A percentile compares a stretch with the other conserved stretches of the same genome.
phyloP scores from a whole-genome alignment of 2,113 vertebrate species.

The Zeus faber region DNA sequence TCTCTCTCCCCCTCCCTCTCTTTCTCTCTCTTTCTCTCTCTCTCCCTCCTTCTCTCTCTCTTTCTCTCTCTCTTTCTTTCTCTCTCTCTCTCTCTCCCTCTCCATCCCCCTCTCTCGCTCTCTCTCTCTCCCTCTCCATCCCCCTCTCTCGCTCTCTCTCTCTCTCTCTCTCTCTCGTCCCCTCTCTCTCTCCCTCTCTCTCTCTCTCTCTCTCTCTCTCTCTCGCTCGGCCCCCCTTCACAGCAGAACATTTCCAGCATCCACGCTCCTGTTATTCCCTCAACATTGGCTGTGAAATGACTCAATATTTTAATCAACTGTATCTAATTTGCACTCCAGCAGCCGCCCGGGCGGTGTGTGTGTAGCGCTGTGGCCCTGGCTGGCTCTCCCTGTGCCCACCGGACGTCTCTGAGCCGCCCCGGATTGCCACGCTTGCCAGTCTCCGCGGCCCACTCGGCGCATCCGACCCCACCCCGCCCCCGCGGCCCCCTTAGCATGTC shows the following conservation, averaged over 20 bases:
- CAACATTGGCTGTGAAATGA: constrained; percentile 70
- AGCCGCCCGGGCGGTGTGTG: constrained; percentile 64
- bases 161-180: no score
- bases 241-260: constrained; percentile 44
- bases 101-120: no score
- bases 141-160: no score
- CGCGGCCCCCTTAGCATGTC: constrained; percentile 51
- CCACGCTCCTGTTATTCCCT: constrained; percentile 65
- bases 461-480: constrained; percentile 46
- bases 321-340: constrained; percentile 74
- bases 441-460: constrained; percentile 61
- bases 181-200: no score
- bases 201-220: no score
- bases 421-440: constrained; percentile 58
- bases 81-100: constrained; percentile 1
- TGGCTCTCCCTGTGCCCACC: constrained; percentile 60
- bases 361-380: constrained; percentile 59
- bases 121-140: no score
- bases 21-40: constrained; percentile 24
- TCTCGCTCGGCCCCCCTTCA: no score
- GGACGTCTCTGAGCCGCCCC: constrained; percentile 58
- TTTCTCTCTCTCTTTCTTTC: not conserved
- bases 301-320: constrained; percentile 75
- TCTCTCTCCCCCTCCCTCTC: constrained; percentile 9
- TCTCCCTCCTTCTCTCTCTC: constrained; percentile 18